These are phyloP conservation scores for Nyctibius grandis DNA, from an alignment of 2,797 vertebrate species.

Conservation along the genomic window DNA sequence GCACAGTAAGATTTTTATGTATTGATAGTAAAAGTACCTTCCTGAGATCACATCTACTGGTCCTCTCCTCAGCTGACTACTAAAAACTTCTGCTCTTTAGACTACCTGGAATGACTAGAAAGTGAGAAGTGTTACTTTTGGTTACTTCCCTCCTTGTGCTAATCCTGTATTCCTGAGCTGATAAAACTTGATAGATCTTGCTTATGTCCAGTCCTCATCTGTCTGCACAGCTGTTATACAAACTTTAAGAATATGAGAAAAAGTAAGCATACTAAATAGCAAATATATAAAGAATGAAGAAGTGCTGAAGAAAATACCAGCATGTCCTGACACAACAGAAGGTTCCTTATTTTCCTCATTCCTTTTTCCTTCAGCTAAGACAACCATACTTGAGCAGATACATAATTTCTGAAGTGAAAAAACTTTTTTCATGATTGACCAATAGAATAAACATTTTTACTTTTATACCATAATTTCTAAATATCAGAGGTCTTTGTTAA, in stretches of 20 bases:
- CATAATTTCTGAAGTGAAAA: not conserved
- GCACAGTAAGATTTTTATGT: not conserved
- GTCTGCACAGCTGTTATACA: not conserved
- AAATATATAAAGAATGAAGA: not conserved
- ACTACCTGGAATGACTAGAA: not conserved
- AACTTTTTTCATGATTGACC: not conserved
- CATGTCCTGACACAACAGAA: not conserved
- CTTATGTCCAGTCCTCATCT: not conserved
- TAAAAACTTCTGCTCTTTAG: not conserved
- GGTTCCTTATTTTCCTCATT: not conserved
- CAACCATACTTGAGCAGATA: not conserved
- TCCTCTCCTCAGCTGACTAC: not conserved
- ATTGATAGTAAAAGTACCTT: not conserved
- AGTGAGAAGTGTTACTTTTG: not conserved
- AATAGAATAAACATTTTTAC: not conserved
- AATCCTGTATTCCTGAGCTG: not conserved
- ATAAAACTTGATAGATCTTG: not conserved
- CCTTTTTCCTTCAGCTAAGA: not conserved
- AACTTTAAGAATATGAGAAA: not conserved
- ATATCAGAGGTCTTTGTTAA: not conserved
- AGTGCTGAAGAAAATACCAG: not conserved
- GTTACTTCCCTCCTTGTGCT: not conserved
- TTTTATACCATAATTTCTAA: not conserved
- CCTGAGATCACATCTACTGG: not conserved
- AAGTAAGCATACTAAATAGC: not conserved